Conservation (phyloP, 2,888 invertebrate genomes). For the Morpho helenor region DNA sequence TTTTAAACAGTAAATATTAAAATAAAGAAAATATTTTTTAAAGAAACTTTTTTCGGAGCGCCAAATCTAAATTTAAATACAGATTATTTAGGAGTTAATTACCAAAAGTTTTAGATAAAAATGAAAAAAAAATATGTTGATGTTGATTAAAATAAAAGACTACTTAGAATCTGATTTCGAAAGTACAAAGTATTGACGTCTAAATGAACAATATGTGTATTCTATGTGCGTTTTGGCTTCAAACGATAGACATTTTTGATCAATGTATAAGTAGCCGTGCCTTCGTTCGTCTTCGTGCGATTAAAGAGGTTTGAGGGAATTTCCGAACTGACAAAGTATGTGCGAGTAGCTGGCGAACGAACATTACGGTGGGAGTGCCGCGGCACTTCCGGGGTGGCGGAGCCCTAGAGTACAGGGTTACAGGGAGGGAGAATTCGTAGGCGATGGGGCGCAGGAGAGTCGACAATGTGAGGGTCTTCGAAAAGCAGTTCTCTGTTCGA, state of each 20-base stretch:
- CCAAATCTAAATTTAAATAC: slow-evolving; percentile 76
- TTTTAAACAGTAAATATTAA: slow-evolving; percentile 74
- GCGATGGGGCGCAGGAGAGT: slow-evolving; percentile 49
- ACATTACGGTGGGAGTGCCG: slow-evolving; percentile 26
- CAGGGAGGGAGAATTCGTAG: slow-evolving; percentile 47
- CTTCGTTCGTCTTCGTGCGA: slow-evolving; percentile 73
- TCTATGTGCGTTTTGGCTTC: slow-evolving; percentile 75
- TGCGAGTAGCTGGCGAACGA: slow-evolving; percentile 34
- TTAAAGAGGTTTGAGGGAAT: slow-evolving; percentile 36
- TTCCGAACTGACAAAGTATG: slow-evolving; percentile 34
- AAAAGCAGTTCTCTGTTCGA: slow-evolving; percentile 58
- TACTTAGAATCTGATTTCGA: slow-evolving; percentile 77
- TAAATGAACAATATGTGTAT: slow-evolving; percentile 66
- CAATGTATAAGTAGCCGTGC: slow-evolving; percentile 74
- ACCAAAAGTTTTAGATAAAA: slow-evolving; percentile 47
- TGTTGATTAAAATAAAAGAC: slow-evolving; percentile 74
- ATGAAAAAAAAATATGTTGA: slow-evolving; percentile 47
- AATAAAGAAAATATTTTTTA: slow-evolving; percentile 76
- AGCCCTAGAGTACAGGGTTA: slow-evolving; percentile 63
- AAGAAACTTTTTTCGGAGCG: slow-evolving; percentile 76
- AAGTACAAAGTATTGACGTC: slow-evolving; percentile 73
- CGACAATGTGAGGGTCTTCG: slow-evolving; percentile 61
- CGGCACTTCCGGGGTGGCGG: slow-evolving; percentile 33
- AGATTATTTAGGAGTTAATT: slow-evolving; percentile 74
- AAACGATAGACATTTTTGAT: slow-evolving; percentile 47